Evolutionary conservation across 2,888 invertebrate genomes (phyloP).

Genomic region (Tromatobia lineatoria): DNA sequence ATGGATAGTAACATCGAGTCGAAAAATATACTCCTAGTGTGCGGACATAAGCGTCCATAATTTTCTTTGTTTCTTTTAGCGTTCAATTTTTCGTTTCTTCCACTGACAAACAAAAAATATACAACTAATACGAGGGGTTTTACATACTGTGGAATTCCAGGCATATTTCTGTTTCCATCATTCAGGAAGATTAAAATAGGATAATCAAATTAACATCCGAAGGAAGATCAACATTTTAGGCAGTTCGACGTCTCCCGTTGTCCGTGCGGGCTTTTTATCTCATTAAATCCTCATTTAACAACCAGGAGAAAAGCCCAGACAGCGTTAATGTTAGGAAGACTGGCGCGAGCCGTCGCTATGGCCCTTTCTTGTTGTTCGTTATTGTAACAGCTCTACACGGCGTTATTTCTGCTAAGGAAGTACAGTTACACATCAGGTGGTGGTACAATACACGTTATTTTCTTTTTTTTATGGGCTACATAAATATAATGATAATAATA

Average conservation of each 20-base stretch:
- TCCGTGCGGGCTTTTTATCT: background rate
- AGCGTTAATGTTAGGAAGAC: slow-evolving; percentile 54
- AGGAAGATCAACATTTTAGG: slow-evolving; percentile 1
- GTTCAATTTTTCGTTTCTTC: background rate
- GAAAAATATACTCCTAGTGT: slow-evolving; percentile 64
- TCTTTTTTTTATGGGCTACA: slow-evolving; percentile 4
- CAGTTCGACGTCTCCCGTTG: background rate
- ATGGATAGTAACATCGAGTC: slow-evolving; percentile 64
- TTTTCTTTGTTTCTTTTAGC: background rate
- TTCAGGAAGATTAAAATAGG: slow-evolving; percentile 3
- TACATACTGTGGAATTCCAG: slow-evolving; percentile 1
- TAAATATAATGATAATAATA: slow-evolving; percentile 11
- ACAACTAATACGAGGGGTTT: background rate
- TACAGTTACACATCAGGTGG: slow-evolving; percentile 51
- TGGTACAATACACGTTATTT: slow-evolving; percentile 14
- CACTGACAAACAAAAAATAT: background rate
- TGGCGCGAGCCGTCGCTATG: slow-evolving; percentile 55
- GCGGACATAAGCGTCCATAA: slow-evolving; percentile 16
- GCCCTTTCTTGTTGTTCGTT: slow-evolving; percentile 29
- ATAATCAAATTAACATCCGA: background rate
- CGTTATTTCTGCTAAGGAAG: slow-evolving; percentile 49
- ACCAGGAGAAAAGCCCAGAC: slow-evolving; percentile 41
- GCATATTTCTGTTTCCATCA: background rate
- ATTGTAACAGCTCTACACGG: slow-evolving; percentile 18
- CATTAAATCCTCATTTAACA: background rate